A percentile compares a stretch with the other conserved stretches of the same genome.
These are phyloP conservation scores for Poeciliopsis paucimaculata DNA, from an alignment of 2,797 vertebrate genomes.

Conservation along the genomic window DNA sequence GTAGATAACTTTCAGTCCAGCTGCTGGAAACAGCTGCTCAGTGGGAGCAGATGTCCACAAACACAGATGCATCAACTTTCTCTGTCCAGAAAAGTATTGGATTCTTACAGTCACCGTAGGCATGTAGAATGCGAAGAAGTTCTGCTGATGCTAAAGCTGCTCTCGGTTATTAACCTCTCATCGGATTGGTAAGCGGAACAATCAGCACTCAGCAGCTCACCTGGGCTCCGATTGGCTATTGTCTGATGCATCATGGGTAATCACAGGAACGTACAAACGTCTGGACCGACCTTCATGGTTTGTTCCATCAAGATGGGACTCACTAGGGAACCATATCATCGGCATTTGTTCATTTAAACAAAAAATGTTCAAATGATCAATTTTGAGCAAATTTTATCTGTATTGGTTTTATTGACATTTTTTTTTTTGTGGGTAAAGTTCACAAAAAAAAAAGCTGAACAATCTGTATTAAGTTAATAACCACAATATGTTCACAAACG, in stretches of 20 bases:
- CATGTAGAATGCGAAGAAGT: neutral
- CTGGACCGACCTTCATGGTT: neutral
- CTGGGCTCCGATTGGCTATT: neutral
- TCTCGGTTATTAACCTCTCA: neutral
- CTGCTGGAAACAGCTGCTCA: conserved; percentile 23
- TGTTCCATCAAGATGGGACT: no score
- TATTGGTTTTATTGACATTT: no score
- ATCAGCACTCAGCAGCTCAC: neutral
- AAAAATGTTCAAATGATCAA: no score
- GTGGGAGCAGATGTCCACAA: conserved; percentile 23
- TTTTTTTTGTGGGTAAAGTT: no score
- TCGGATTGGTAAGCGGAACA: neutral
- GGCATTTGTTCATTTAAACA: no score
- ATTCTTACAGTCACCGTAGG: neutral
- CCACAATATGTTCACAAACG: no score
- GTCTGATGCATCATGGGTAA: neutral
- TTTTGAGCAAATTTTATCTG: no score
- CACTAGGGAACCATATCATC: no score
- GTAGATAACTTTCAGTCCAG: conserved; percentile 17
- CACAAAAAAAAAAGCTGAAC: no score
- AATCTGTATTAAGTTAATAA: no score
- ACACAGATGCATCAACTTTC: conserved; percentile 15
- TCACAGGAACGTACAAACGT: neutral
- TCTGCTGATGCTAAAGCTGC: neutral
- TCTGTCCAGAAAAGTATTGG: neutral